These are phyloP conservation scores for Xestia ashworthii DNA, from an alignment of 2,888 invertebrate species.

Conservation along the genomic window DNA sequence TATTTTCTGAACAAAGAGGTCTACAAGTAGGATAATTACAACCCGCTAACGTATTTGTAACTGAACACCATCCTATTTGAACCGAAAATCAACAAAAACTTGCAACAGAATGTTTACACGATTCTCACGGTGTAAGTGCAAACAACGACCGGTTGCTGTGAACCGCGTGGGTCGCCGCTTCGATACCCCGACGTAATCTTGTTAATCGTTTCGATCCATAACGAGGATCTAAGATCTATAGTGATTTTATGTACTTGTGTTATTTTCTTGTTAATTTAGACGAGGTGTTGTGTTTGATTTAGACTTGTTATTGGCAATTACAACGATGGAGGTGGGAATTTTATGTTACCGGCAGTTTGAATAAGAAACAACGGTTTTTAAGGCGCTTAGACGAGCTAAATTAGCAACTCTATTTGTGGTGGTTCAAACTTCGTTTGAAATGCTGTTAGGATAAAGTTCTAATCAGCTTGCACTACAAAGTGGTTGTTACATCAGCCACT, in stretches of 20 bases:
- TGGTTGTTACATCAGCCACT: too few relatives aligned
- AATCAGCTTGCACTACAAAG: too few relatives aligned
- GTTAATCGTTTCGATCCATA: slow-evolving; percentile 62
- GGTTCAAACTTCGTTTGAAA: too few relatives aligned
- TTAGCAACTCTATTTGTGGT: too few relatives aligned
- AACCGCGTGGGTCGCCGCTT: slow-evolving; percentile 54
- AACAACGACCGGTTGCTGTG: slow-evolving; percentile 53
- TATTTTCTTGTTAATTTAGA: slow-evolving; percentile 33
- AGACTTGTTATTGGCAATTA: slow-evolving; percentile 21
- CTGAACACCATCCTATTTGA: neutral
- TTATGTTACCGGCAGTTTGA: slow-evolving; percentile 5
- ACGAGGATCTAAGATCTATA: slow-evolving; percentile 57
- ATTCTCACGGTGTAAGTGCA: slow-evolving; percentile 57
- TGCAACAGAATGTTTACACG: slow-evolving; percentile 13
- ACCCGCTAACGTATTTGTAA: neutral
- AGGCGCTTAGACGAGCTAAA: too few relatives aligned
- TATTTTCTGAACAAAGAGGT: too few relatives aligned
- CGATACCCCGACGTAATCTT: slow-evolving; percentile 53
- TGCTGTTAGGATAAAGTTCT: too few relatives aligned
- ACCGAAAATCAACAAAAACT: slow-evolving; percentile 22
- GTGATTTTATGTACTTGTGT: slow-evolving; percentile 36
- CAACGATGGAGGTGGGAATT: slow-evolving; percentile 7
- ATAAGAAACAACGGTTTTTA: neutral
- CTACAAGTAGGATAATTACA: slow-evolving; percentile 10
- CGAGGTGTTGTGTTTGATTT: slow-evolving; percentile 43